Conservation (phyloP, 23 tunicate genomes). For the Clavelina lepadiformis region DNA sequence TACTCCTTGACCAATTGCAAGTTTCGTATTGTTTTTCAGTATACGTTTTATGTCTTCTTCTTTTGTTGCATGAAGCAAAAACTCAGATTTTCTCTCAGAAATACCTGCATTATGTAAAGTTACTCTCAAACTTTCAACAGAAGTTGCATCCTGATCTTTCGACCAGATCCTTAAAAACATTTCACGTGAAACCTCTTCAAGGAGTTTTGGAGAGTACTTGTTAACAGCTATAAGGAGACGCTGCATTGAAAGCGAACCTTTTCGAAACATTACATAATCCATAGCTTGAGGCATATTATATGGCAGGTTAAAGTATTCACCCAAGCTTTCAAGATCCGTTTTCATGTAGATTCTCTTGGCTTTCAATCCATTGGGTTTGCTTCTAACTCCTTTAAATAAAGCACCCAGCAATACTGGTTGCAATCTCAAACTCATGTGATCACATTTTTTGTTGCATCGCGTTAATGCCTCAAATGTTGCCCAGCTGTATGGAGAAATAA, state of each 20-base stretch:
- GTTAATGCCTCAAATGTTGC: constrained; percentile 43
- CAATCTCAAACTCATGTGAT: constrained; percentile 40
- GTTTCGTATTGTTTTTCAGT: constrained; percentile 29
- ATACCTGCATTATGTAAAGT: constrained; percentile 35
- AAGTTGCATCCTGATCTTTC: constrained; percentile 27
- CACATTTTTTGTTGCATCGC: constrained; percentile 32
- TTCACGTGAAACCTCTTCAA: constrained; percentile 33
- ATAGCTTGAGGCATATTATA: constrained; percentile 36
- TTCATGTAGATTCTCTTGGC: constrained; percentile 55
- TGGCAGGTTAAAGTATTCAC: constrained; percentile 34
- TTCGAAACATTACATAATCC: constrained; percentile 30
- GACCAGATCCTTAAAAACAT: constrained; percentile 34
- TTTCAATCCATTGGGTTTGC: constrained; percentile 65
- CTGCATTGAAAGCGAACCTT: constrained; percentile 49
- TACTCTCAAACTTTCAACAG: constrained; percentile 16
- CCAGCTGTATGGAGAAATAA: constrained; percentile 55
- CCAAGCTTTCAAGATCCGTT: constrained; percentile 35
- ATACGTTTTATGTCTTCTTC: constrained; percentile 17
- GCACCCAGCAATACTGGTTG: constrained; percentile 59
- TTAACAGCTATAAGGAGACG: constrained; percentile 37
- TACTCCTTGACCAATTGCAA: constrained; percentile 51
- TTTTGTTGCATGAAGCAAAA: constrained; percentile 2
- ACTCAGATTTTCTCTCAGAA: constrained; percentile 4
- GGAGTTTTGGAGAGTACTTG: constrained; percentile 19
- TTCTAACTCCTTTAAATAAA: constrained; percentile 44